A percentile compares a stretch with the other conserved stretches of the same genome.
These are phyloP conservation scores for Psittacula echo DNA, from an alignment of 2,797 vertebrate genomes.

Conservation along the genomic window DNA sequence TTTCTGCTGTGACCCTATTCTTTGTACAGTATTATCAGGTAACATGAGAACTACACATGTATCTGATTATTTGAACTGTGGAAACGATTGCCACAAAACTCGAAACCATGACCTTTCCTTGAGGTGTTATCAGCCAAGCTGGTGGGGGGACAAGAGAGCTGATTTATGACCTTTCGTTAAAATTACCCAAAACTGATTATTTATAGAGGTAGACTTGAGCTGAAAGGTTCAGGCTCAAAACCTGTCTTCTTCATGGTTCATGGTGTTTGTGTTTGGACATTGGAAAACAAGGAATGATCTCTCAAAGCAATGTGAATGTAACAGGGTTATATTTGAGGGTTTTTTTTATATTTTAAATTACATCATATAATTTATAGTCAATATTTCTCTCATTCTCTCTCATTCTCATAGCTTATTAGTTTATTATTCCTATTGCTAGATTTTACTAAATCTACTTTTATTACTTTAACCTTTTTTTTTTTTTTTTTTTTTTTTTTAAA, in stretches of 20 bases:
- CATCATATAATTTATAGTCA: neutral
- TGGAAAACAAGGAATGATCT: neutral
- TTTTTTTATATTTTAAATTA: neutral
- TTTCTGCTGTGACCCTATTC: slow-evolving; percentile 6
- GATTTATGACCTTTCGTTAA: slow-evolving; percentile 33
- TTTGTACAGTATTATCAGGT: slow-evolving; percentile 46
- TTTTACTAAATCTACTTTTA: neutral
- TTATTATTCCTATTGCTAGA: neutral
- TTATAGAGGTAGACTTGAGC: neutral
- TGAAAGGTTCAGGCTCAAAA: slow-evolving; percentile 1
- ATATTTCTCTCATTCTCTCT: neutral
- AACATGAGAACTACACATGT: neutral
- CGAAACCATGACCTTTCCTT: slow-evolving; percentile 31
- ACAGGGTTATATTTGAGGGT: neutral
- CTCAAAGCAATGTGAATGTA: neutral
- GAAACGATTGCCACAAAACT: slow-evolving; percentile 35
- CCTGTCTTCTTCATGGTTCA: neutral
- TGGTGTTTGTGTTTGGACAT: neutral
- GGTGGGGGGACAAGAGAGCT: neutral
- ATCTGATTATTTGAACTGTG: slow-evolving; percentile 30
- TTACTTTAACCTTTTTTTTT: neutral
- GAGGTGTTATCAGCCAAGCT: slow-evolving; percentile 13
- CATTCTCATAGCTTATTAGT: neutral
- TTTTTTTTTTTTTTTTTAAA: neutral
- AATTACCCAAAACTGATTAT: neutral